Evolutionary conservation across 2,113 vertebrate genomes (phyloP), one percentile per base, ranked within the genome.

Genomic region (Pampusana beccarii): DNA sequence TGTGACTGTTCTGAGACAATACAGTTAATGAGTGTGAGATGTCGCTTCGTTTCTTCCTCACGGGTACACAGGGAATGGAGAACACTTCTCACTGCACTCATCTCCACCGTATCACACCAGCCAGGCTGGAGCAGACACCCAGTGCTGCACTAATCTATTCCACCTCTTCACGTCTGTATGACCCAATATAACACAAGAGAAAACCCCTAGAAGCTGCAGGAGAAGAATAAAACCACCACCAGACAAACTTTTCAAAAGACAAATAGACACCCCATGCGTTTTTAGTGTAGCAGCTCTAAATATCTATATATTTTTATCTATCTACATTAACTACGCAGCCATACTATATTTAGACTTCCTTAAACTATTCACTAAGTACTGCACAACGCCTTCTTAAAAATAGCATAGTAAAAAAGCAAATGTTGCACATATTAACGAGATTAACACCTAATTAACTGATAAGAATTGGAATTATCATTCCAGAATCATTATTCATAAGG

Each of bases 401-500:
- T 0, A 86, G 71, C 80, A 9, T 31, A 60, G 82, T 69, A 69
- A 67, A 91, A 91, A 66, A 50, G 29, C 28, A 65, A 65, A 57
- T 1, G 13, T 80, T 74, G 85, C 61, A 65, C 74, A 25, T 34
- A 92, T 86, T 86, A 95, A 84, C 48, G 36, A 57, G 84, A 89
- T 89, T 64, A 96, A 86, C 88, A 66, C 46, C 71, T 80, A 82
- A 91, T 73, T 73, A 93, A 83, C 81, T 80, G 85, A 38, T 92
- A 95, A 74, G 57, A 77, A 21, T 79, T 75, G 38, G 71, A 92
- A 80, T 70, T 38, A 23, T 62, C 64, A 86, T 50, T 73, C 80
- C 33, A 75, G 75, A 81, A 60, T 54, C 67, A 56, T 86, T 78
- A 67, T 80, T 88, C 74, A 64, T 0, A 0, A 73, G 51, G 60